Evolutionary conservation across 2,888 invertebrate species (phyloP).

Genomic region (Colletes collaris): DNA sequence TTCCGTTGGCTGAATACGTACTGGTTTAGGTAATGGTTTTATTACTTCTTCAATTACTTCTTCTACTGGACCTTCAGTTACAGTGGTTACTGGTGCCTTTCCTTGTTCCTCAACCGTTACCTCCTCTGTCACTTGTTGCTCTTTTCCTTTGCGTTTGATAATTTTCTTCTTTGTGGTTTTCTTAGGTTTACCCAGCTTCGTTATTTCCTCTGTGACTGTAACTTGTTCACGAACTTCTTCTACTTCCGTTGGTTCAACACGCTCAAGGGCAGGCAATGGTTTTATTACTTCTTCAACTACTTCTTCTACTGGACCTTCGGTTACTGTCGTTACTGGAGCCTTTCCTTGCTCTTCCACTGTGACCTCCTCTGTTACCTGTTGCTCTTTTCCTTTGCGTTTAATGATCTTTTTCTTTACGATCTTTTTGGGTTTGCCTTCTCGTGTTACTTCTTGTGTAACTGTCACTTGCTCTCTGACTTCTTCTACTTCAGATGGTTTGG

Average conservation of each 20-base stretch:
- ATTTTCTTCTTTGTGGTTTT: constrained; percentile 78
- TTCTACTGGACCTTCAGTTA: constrained; percentile 72
- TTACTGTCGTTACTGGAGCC: constrained; percentile 38
- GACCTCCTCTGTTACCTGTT: constrained; percentile 64
- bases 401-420: constrained; percentile 67
- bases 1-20: too few species aligned
- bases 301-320: constrained; percentile 78
- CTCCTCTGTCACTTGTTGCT: constrained; percentile 60
- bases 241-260: constrained; percentile 81
- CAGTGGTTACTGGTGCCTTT: constrained; percentile 58
- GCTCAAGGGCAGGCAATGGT: constrained; percentile 71
- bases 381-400: constrained; percentile 66
- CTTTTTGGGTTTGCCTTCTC: constrained; percentile 65
- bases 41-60: constrained; percentile 78
- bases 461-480: constrained; percentile 64
- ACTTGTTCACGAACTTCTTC: constrained; percentile 66
- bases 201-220: constrained; percentile 32
- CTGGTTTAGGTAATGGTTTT: constrained; percentile 37
- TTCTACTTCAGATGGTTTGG: constrained; percentile 70
- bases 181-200: constrained; percentile 80
- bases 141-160: constrained; percentile 77
- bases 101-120: constrained; percentile 73
- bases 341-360: constrained; percentile 75
- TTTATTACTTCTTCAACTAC: constrained; percentile 78
- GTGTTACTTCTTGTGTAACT: constrained; percentile 70